A percentile compares a stretch with the other conserved stretches of the same genome.
Evolutionary conservation across 2,797 vertebrate genomes (phyloP).

Genomic region (Aselliscus stoliczkanus): DNA sequence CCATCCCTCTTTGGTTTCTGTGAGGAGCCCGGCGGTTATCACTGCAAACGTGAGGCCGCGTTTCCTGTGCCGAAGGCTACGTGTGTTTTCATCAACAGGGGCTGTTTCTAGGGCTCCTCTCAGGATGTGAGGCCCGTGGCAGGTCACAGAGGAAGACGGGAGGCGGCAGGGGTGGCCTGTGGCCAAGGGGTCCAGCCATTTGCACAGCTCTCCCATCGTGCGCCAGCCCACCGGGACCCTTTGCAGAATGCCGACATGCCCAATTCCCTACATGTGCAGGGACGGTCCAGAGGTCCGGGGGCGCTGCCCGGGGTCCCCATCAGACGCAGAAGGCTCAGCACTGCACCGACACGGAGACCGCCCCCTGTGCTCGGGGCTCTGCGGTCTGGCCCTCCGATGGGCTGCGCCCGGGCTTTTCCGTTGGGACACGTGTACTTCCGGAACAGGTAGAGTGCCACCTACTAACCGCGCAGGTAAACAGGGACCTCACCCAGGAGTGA

Average conservation of each 20-base stretch:
- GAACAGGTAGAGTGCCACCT: too few species aligned
- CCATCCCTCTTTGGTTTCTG: constrained; percentile 18
- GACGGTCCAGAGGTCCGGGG: neutral
- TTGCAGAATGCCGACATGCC: rapidly evolving
- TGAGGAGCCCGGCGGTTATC: neutral
- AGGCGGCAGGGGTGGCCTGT: neutral
- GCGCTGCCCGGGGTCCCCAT: rapidly evolving
- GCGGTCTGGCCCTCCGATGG: neutral
- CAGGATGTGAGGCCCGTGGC: constrained; percentile 53
- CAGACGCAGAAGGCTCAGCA: too few species aligned
- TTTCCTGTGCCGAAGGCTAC: constrained; percentile 62
- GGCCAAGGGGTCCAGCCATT: neutral
- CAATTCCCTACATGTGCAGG: too few species aligned
- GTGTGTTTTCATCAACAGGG: constrained; percentile 65
- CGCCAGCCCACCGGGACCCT: neutral
- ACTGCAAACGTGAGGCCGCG: constrained; percentile 17
- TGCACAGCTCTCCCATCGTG: rapidly evolving
- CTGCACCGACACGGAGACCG: rapidly evolving
- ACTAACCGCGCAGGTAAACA: neutral
- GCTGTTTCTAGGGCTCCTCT: constrained; percentile 58
- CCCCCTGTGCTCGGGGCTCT: rapidly evolving
- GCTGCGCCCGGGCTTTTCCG: neutral
- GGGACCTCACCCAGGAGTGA: neutral
- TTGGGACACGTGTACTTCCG: rapidly evolving
- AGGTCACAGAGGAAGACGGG: neutral